Evolutionary conservation across 2,797 vertebrate genomes (phyloP).

Genomic region (Erpetoichthys calabaricus): DNA sequence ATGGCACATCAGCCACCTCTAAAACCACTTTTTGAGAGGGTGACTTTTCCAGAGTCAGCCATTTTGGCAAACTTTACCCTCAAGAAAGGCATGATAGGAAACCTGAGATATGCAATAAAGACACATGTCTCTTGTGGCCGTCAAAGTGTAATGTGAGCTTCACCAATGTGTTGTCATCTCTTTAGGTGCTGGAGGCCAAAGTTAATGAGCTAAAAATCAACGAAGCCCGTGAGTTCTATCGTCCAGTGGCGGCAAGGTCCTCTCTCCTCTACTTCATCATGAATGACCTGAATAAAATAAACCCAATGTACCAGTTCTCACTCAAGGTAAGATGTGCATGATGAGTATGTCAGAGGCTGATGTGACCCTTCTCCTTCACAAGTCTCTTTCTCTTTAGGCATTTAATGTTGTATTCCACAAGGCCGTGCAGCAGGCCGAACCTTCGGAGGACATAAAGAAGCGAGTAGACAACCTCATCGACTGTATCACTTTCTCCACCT

Average conservation of each 20-base stretch:
- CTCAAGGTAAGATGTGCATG: constrained; percentile 41
- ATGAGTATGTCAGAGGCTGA: background rate
- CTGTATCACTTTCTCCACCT: constrained; percentile 51
- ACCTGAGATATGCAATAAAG: too few species aligned
- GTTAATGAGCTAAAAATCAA: constrained; percentile 72
- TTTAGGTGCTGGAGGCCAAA: constrained; percentile 56
- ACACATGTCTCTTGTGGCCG: too few species aligned
- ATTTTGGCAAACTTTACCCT: too few species aligned
- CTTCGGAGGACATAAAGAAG: constrained; percentile 37
- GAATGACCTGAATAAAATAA: constrained; percentile 75
- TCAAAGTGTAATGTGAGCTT: too few species aligned
- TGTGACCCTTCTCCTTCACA: background rate
- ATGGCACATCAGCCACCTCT: too few species aligned
- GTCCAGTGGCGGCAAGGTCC: constrained; percentile 54
- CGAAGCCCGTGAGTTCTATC: constrained; percentile 58
- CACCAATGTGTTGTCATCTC: constrained; percentile 33
- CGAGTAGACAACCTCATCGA: constrained; percentile 49
- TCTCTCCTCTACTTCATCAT: constrained; percentile 60
- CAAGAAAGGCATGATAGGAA: too few species aligned
- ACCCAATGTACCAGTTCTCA: constrained; percentile 64
- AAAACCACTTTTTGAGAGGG: too few species aligned
- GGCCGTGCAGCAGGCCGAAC: constrained; percentile 44
- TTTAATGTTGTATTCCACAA: constrained; percentile 69
- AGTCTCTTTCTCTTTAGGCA: constrained; percentile 30
- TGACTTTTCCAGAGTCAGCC: too few species aligned